Percentiles rank a stretch among this genome's conserved stretches.
phyloP scores from a whole-genome alignment of 2,113 vertebrate genomes.

The Eonycteris spelaea region DNA sequence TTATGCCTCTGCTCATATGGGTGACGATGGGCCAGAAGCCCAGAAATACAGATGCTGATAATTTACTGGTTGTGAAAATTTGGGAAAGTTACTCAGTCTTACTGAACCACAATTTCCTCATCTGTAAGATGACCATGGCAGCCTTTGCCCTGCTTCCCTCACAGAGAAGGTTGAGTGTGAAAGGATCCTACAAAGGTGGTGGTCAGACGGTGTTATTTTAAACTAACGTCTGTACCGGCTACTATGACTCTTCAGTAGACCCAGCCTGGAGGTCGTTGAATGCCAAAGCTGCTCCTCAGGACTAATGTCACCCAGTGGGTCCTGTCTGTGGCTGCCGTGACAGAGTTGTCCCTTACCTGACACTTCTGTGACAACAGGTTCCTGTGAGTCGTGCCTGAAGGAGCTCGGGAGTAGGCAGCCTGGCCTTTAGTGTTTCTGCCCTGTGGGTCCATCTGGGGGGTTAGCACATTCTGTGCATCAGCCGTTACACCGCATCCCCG shows the following conservation, averaged over 20 bases:
- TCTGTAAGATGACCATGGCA: not conserved
- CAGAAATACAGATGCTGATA: not conserved
- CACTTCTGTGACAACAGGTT: not conserved
- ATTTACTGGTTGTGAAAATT: not conserved
- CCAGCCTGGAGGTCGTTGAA: not conserved
- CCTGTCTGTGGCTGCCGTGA: not conserved
- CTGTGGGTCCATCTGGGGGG: not conserved
- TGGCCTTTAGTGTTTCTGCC: not conserved
- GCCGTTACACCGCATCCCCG: accelerated
- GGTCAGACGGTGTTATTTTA: not conserved
- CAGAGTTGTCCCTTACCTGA: not conserved
- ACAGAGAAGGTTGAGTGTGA: not conserved
- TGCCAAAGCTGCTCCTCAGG: not conserved
- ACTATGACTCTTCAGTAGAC: not conserved
- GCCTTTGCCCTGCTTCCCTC: not conserved
- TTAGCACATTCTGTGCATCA: not conserved
- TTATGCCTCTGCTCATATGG: not conserved
- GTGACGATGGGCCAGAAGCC: not conserved
- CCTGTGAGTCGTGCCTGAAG: not conserved
- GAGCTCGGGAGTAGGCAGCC: not conserved
- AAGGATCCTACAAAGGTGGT: not conserved
- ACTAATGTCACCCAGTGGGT: not conserved
- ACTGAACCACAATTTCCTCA: not conserved
- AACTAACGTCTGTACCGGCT: not conserved
- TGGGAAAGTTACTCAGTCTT: not conserved